These are phyloP conservation scores for Incurvaria masculella DNA, from an alignment of 2,888 invertebrate genomes.

Conservation along the genomic window DNA sequence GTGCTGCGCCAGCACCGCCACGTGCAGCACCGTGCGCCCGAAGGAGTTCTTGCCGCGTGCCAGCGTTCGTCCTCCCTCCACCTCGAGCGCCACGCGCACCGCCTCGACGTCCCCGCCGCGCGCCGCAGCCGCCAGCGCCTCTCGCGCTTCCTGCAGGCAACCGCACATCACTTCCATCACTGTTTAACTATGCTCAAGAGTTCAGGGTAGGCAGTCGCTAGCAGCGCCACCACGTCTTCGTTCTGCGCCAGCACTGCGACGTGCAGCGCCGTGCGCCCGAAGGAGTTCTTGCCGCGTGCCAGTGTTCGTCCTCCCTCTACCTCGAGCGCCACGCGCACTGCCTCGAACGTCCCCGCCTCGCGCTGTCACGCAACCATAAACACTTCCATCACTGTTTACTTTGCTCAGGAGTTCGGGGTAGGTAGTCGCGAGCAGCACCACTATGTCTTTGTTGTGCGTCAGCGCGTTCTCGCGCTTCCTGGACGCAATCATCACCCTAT, in stretches of 20 bases:
- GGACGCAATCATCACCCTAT: too few relatives aligned
- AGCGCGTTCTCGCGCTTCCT: too few relatives aligned
- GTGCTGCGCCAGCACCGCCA: slow-evolving; percentile 81
- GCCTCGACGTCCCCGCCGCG: slow-evolving; percentile 56
- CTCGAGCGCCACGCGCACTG: slow-evolving; percentile 56
- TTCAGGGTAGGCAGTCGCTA: slow-evolving; percentile 70
- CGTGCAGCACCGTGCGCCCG: slow-evolving; percentile 78
- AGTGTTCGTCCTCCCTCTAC: slow-evolving; percentile 44
- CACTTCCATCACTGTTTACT: too few relatives aligned
- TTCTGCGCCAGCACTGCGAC: slow-evolving; percentile 83
- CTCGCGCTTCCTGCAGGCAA: slow-evolving; percentile 72
- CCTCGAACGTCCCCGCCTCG: slow-evolving; percentile 55
- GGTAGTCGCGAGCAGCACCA: too few relatives aligned
- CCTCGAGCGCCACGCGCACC: slow-evolving; percentile 57
- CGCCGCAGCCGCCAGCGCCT: slow-evolving; percentile 72
- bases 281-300: slow-evolving; percentile 58
- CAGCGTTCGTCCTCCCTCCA: slow-evolving; percentile 38
- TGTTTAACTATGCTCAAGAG: too few relatives aligned
- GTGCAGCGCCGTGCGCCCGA: slow-evolving; percentile 78
- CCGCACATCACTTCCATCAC: too few relatives aligned
- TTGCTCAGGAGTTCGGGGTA: too few relatives aligned
- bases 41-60: slow-evolving; percentile 59
- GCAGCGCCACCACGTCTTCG: slow-evolving; percentile 74
- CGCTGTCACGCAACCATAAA: too few relatives aligned
- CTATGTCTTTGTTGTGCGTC: too few relatives aligned